phyloP scores from a whole-genome alignment of 1,140 invertebrate genomes.

The Leptopilina boulardi region DNA sequence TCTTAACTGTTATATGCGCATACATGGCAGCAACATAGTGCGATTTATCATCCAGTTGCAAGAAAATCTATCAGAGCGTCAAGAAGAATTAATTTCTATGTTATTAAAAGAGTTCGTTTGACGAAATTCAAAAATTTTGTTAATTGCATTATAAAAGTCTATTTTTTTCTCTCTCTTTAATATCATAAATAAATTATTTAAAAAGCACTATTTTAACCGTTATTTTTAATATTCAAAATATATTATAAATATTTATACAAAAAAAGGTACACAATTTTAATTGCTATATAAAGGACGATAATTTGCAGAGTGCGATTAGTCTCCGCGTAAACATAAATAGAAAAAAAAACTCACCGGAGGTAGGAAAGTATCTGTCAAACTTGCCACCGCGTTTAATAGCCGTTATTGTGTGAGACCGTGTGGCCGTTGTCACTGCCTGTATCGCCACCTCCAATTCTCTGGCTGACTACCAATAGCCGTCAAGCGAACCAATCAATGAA shows the following conservation, averaged over 20 bases:
- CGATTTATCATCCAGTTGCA: conserved; percentile 58
- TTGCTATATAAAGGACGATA: background rate
- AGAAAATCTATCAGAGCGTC: conserved; percentile 57
- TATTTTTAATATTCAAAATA: too few relatives aligned
- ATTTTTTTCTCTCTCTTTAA: background rate
- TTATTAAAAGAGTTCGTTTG: conserved; percentile 31
- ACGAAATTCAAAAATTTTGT: background rate
- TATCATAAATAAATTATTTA: too few relatives aligned
- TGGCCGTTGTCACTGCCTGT: conserved; percentile 81
- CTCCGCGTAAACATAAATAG: conserved; percentile 71
- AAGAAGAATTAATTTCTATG: conserved; percentile 43
- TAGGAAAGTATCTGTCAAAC: conserved; percentile 86
- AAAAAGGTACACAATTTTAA: background rate
- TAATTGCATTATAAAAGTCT: background rate
- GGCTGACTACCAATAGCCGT: conserved; percentile 73
- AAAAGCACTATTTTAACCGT: too few relatives aligned
- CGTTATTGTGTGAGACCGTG: conserved; percentile 83
- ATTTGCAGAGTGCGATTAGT: conserved; percentile 22
- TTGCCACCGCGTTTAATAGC: conserved; percentile 84
- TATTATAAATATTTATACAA: too few relatives aligned
- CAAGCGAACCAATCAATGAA: conserved; percentile 76
- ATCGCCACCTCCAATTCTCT: conserved; percentile 80
- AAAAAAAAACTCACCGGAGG: conserved; percentile 82
- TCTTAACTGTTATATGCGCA: conserved; percentile 62
- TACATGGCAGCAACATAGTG: conserved; percentile 63